Percentiles rank a stretch among this genome's conserved stretches.
Evolutionary conservation across 2,888 invertebrate genomes (phyloP).

Genomic region (Pammene aurita): DNA sequence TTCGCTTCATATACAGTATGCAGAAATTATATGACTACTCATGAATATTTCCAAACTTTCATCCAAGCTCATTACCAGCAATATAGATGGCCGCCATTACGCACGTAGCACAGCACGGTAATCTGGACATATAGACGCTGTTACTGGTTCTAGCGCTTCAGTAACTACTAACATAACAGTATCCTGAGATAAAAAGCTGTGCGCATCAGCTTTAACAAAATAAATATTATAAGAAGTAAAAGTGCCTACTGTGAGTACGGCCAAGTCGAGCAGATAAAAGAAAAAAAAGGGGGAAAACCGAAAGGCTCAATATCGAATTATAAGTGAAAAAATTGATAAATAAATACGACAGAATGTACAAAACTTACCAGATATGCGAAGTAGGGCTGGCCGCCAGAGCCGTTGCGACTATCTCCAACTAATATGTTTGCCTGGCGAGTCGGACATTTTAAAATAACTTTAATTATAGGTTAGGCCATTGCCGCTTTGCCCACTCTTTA

Average conservation of each 20-base stretch:
- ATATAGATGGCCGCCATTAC: not conserved
- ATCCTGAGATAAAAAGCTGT: not conserved
- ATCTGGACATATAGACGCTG: not conserved
- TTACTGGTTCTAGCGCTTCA: not conserved
- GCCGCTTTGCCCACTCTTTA: not conserved
- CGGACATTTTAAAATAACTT: not conserved
- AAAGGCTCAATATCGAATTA: too few relatives aligned
- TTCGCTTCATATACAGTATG: not conserved
- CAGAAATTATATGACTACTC: not conserved
- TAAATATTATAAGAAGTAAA: not conserved
- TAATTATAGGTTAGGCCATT: not conserved
- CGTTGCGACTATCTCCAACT: not conserved
- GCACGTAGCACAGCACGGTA: not conserved
- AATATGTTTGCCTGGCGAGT: not conserved
- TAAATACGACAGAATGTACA: not conserved
- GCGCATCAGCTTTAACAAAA: not conserved
- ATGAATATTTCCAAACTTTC: not conserved
- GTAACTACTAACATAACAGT: not conserved
- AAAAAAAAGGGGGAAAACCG: too few relatives aligned
- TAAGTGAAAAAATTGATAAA: not conserved
- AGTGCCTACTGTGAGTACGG: not conserved
- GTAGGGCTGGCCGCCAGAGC: not conserved
- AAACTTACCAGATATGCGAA: conserved; percentile 4
- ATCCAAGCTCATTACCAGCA: not conserved
- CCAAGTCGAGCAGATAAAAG: too few relatives aligned